Evolutionary conservation across 35 echinoderm and acorn worm species (phyloP).

Genomic region (Stichopus chloronotus): DNA sequence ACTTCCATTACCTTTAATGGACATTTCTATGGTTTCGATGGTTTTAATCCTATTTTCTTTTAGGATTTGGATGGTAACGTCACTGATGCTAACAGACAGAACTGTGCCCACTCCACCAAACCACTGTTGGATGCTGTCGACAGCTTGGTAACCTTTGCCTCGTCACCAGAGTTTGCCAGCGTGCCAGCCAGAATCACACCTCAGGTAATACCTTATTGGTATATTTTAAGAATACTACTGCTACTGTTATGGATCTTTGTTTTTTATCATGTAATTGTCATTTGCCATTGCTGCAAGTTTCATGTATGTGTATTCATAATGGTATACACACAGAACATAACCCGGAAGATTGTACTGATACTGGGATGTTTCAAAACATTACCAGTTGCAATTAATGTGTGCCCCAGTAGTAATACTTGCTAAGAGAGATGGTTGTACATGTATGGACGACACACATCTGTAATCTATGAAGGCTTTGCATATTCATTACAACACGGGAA

Average conservation of each 20-base stretch:
- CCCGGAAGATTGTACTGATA: too few species aligned
- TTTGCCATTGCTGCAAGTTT: too few species aligned
- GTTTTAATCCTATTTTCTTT: neutral
- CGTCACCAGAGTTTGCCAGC: slow-evolving; percentile 95
- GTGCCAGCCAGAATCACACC: slow-evolving; percentile 93
- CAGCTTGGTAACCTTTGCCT: slow-evolving; percentile 86
- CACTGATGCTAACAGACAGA: slow-evolving; percentile 85
- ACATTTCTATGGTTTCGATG: neutral
- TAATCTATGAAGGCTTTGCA: too few species aligned
- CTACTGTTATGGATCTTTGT: neutral
- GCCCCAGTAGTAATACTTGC: too few species aligned
- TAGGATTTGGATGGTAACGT: slow-evolving; percentile 96
- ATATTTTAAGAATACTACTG: neutral
- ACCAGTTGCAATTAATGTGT: too few species aligned
- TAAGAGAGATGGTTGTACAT: too few species aligned
- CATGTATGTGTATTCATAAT: too few species aligned
- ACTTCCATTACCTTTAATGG: too few species aligned
- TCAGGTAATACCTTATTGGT: slow-evolving; percentile 55
- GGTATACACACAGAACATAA: too few species aligned
- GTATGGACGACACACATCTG: too few species aligned
- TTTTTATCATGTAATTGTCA: neutral
- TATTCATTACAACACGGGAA: too few species aligned
- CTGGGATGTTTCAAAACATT: too few species aligned
- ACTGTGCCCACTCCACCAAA: slow-evolving; percentile 82
- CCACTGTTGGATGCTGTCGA: slow-evolving; percentile 93